These are phyloP conservation scores for Hypanus sabinus DNA, from an alignment of 2,113 vertebrate genomes.

Conservation along the genomic window DNA sequence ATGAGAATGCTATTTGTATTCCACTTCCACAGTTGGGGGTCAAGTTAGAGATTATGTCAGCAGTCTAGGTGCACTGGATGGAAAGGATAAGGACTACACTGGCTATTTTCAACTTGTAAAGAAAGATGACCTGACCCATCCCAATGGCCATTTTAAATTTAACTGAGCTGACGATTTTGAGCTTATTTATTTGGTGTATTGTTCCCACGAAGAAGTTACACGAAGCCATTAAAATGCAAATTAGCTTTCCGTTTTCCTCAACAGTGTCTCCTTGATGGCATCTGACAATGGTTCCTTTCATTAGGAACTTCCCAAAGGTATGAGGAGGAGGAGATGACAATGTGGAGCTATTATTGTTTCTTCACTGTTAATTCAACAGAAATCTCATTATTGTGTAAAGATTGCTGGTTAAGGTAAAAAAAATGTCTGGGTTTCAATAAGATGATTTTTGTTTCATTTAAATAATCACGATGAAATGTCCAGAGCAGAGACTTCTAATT, in stretches of 20 bases:
- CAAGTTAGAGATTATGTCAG: neutral
- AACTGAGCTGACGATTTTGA: neutral
- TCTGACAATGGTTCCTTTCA: neutral
- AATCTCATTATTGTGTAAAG: neutral
- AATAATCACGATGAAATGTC: neutral
- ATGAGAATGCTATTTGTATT: neutral
- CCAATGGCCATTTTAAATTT: neutral
- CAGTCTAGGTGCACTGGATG: neutral
- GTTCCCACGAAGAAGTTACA: neutral
- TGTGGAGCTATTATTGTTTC: neutral
- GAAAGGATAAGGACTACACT: neutral
- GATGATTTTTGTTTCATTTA: neutral
- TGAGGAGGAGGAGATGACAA: neutral
- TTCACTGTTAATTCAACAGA: neutral
- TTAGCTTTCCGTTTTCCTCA: constrained; percentile 6
- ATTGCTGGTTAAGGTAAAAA: neutral
- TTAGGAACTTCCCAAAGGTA: neutral
- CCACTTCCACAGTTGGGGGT: neutral
- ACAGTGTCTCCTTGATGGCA: neutral
- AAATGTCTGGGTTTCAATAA: neutral
- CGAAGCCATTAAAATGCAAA: neutral
- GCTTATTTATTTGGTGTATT: neutral
- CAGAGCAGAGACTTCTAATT: neutral
- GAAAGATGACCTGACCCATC: neutral
- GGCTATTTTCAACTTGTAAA: no score